phyloP scores from a whole-genome alignment of 2,113 vertebrate species.

The Phainopepla nitens region DNA sequence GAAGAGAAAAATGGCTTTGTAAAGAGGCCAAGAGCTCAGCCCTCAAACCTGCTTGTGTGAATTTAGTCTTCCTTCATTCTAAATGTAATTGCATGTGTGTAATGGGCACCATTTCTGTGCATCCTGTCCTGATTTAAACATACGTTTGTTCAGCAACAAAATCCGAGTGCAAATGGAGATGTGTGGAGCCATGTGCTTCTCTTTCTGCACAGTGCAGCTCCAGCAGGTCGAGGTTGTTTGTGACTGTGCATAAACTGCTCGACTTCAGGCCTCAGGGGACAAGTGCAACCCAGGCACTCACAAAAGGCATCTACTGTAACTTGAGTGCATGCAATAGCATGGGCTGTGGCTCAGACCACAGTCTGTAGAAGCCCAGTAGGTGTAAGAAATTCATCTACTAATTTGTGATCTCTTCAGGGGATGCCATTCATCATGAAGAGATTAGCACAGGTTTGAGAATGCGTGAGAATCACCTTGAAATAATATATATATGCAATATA shows the following conservation, averaged over 20 bases:
- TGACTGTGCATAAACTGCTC: neutral
- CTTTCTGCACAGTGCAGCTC: neutral
- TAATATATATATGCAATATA: neutral
- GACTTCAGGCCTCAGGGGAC: neutral
- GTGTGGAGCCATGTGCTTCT: neutral
- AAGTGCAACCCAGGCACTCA: neutral
- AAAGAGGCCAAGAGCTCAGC: neutral
- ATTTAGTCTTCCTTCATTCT: neutral
- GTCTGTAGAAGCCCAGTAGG: neutral
- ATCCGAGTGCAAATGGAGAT: neutral
- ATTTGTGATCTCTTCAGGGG: neutral
- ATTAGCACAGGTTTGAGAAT: neutral
- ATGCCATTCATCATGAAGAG: neutral
- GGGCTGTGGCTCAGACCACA: neutral
- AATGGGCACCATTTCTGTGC: neutral
- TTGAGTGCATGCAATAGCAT: neutral
- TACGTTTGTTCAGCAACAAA: neutral
- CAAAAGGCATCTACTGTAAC: neutral
- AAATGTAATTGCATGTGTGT: neutral
- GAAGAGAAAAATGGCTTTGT: neutral
- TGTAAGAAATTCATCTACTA: neutral
- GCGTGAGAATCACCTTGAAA: neutral
- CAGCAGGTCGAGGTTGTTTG: neutral
- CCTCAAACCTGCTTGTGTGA: neutral
- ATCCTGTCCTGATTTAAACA: neutral